These are phyloP conservation scores for Drosophila asahinai DNA, from an alignment of 1,140 invertebrate genomes.

Conservation along the genomic window DNA sequence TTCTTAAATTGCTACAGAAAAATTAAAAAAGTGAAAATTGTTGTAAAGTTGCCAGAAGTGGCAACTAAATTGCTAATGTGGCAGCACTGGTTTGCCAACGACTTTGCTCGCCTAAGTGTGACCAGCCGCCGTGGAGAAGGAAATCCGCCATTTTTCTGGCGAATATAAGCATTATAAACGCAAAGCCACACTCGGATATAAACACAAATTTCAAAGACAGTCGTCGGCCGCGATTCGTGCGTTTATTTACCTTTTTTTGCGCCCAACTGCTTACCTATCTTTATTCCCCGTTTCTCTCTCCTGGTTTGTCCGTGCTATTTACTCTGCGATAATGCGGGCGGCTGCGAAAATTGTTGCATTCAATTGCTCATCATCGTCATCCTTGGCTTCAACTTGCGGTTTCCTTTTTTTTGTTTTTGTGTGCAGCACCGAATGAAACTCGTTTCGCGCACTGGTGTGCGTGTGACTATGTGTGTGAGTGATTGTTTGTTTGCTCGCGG, in stretches of 20 bases:
- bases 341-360: constrained; percentile 6
- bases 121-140: neutral
- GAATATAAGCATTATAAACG: neutral
- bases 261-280: constrained; percentile 1
- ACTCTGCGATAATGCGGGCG: constrained; percentile 10
- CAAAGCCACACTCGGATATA: neutral
- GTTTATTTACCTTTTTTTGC: constrained; percentile 28
- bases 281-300: neutral
- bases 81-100: no score
- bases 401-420: constrained; percentile 43
- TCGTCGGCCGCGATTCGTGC: constrained; percentile 2
- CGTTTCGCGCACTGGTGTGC: constrained; percentile 26
- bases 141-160: no score
- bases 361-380: constrained; percentile 22
- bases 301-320: neutral
- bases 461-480: constrained; percentile 23
- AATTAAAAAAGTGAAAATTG: no score
- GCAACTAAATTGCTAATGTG: no score
- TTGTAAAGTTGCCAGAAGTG: no score
- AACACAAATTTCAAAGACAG: constrained; percentile 11
- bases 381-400: constrained; percentile 42
- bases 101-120: neutral
- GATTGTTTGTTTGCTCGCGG: constrained; percentile 60
- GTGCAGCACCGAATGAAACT: constrained; percentile 51
- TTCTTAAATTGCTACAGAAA: no score